Evolutionary conservation across 2,113 vertebrate genomes (phyloP).

Genomic region (Otus sunia): DNA sequence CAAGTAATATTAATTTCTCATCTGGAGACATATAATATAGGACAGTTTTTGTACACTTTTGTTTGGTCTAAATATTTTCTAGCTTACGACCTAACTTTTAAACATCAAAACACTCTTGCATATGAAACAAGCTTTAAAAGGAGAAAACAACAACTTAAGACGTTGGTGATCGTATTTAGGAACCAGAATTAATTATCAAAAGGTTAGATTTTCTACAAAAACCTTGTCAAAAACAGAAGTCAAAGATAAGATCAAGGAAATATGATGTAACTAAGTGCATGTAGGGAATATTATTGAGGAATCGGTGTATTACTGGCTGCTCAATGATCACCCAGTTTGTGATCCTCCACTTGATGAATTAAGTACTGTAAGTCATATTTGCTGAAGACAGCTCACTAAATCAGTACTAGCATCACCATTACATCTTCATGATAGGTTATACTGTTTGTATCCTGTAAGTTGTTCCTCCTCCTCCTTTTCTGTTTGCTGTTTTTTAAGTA

Average conservation of each 20-base stretch:
- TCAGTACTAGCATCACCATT: background rate
- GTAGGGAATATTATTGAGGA: background rate
- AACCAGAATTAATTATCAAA: background rate
- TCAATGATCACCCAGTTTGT: background rate
- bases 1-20: background rate
- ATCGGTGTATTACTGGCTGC: background rate
- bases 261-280: rapidly evolving
- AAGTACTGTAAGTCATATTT: background rate
- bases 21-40: background rate
- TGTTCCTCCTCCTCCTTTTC: background rate
- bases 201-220: background rate
- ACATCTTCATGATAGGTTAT: background rate
- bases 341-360: background rate
- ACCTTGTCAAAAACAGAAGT: background rate
- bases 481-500: background rate
- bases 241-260: background rate
- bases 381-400: background rate
- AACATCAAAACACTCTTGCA: background rate
- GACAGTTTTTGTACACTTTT: background rate
- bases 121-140: background rate
- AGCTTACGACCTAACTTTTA: background rate
- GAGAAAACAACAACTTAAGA: background rate
- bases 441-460: background rate
- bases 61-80: background rate
- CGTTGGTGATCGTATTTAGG: background rate